These are phyloP conservation scores for Lichenostomus cassidix DNA, from an alignment of 2,113 vertebrate species.

Conservation along the genomic window DNA sequence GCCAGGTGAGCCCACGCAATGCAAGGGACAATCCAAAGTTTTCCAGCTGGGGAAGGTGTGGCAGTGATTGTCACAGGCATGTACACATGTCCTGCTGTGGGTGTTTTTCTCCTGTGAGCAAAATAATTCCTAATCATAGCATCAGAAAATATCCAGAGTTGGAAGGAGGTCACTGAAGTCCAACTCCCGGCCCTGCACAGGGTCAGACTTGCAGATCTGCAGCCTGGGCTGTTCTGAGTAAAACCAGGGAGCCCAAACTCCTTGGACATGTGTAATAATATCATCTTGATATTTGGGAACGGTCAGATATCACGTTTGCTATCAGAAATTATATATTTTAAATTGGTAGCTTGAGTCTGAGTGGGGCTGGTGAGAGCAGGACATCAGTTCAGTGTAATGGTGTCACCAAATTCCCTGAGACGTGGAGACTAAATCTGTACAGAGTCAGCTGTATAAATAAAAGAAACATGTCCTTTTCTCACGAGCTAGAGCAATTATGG, in stretches of 20 bases:
- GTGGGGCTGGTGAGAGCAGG: background rate
- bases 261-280: background rate
- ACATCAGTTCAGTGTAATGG: background rate
- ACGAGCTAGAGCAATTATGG: background rate
- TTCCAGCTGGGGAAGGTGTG: background rate
- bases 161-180: background rate
- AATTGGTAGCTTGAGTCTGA: background rate
- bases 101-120: background rate
- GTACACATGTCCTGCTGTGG: rapidly evolving
- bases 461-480: background rate
- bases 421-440: background rate
- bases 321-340: background rate
- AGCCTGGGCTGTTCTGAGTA: background rate
- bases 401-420: background rate
- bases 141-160: background rate
- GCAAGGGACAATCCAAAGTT: background rate
- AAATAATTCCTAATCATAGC: background rate
- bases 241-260: background rate
- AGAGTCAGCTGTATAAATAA: background rate
- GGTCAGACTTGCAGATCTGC: background rate
- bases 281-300: background rate
- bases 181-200: background rate
- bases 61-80: background rate
- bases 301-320: background rate
- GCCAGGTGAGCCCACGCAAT: background rate